phyloP scores from a whole-genome alignment of 2,888 invertebrate genomes.

The Phoenoteleia sp. region DNA sequence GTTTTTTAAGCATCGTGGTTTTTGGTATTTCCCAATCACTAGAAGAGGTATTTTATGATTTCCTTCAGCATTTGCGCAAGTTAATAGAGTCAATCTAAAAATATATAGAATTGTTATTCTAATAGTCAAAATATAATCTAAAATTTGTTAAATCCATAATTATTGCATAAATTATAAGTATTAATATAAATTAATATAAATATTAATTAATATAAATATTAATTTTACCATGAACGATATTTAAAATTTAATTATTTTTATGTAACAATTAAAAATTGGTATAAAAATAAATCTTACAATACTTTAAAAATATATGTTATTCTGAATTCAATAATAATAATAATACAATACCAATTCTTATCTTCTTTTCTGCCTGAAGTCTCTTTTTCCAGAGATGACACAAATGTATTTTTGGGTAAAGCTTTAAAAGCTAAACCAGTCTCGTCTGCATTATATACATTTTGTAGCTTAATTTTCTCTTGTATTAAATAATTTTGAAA shows the following conservation, averaged over 20 bases:
- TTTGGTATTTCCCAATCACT: constrained; percentile 3
- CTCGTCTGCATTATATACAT: constrained; percentile 33
- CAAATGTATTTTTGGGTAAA: constrained; percentile 11
- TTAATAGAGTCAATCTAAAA: constrained; percentile 25
- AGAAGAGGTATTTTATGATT: constrained; percentile 8
- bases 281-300: too few species aligned
- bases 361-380: constrained; percentile 14
- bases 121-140: background rate
- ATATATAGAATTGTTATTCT: too few species aligned
- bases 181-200: too few species aligned
- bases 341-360: too few species aligned
- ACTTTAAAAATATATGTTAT: too few species aligned
- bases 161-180: background rate
- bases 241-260: too few species aligned
- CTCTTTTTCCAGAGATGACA: constrained; percentile 14
- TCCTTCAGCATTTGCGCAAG: constrained; percentile 31
- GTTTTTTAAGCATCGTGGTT: constrained; percentile 26
- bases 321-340: too few species aligned
- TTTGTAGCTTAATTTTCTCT: background rate
- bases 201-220: too few species aligned
- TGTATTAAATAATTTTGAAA: background rate
- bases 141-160: background rate
- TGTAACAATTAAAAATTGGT: too few species aligned
- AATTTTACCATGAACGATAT: too few species aligned
- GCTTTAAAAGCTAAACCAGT: constrained; percentile 19